Evolutionary conservation across 2,113 vertebrate genomes (phyloP).

Genomic region (Engystomops pustulosus): DNA sequence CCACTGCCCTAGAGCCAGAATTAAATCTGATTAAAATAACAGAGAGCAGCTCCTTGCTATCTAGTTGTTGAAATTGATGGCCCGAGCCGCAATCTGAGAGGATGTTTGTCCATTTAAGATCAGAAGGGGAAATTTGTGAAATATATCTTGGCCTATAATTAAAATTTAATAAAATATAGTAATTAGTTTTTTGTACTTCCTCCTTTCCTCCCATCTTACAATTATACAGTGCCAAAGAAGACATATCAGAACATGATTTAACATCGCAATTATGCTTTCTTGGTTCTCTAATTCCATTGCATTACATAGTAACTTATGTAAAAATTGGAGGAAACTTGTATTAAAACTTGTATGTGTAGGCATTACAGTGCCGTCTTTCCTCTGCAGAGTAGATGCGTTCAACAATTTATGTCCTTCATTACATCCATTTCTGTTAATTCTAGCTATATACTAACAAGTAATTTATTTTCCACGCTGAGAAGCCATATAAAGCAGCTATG

Average conservation of each 20-base stretch:
- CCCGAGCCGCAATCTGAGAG: background rate
- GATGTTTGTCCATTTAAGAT: slow-evolving; percentile 52
- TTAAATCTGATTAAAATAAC: slow-evolving; percentile 54
- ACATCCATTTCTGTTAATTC: background rate
- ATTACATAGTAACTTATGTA: background rate
- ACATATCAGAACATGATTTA: slow-evolving; percentile 53
- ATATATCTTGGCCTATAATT: slow-evolving; percentile 51
- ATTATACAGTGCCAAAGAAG: slow-evolving; percentile 45
- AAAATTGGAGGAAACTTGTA: background rate
- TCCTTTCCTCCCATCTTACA: slow-evolving; percentile 38
- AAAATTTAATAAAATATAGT: slow-evolving; percentile 59
- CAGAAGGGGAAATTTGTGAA: slow-evolving; percentile 38
- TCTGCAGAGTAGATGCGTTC: background rate
- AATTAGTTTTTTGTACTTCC: slow-evolving; percentile 49
- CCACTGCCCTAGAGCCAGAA: slow-evolving; percentile 23
- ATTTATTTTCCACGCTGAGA: background rate
- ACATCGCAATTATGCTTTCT: slow-evolving; percentile 51
- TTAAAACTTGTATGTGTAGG: too few species aligned
- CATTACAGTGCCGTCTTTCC: background rate
- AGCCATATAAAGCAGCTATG: too few species aligned
- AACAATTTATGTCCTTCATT: slow-evolving; percentile 27
- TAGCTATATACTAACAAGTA: background rate
- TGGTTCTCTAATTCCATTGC: slow-evolving; percentile 12
- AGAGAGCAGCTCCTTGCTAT: slow-evolving; percentile 49
- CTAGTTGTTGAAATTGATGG: slow-evolving; percentile 47